Conservation (phyloP, 1,140 invertebrate species). For the Listronotus bonariensis region DNA sequence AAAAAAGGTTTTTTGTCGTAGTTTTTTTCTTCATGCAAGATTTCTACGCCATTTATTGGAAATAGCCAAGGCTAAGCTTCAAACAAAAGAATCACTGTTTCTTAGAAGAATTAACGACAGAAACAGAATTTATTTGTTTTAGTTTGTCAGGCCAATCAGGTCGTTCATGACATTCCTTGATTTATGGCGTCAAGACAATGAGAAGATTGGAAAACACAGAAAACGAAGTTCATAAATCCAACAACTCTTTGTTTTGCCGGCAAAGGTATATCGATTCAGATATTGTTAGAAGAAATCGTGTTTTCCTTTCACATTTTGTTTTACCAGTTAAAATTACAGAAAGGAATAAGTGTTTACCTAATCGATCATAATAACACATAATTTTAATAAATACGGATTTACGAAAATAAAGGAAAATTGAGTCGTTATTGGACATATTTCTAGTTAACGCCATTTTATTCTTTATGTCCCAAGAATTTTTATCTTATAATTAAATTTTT, state of each 20-base stretch:
- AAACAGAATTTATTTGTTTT: slow-evolving; percentile 27
- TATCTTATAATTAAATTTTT: no score
- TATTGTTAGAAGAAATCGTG: slow-evolving; percentile 20
- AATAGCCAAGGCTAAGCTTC: slow-evolving; percentile 13
- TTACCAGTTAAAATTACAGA: background rate
- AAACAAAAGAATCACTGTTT: slow-evolving; percentile 12
- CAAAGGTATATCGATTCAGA: slow-evolving; percentile 9
- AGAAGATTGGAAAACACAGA: slow-evolving; percentile 13
- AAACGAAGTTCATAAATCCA: slow-evolving; percentile 23
- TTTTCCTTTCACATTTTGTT: slow-evolving; percentile 22
- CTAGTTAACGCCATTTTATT: no score
- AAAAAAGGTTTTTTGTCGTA: no score
- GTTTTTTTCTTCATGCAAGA: no score
- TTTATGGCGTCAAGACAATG: slow-evolving; percentile 20
- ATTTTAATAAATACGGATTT: no score
- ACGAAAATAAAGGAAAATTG: no score
- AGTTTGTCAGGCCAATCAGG: slow-evolving; percentile 29
- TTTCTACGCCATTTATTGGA: slow-evolving; percentile 15
- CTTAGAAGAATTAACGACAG: slow-evolving; percentile 18
- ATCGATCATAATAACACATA: no score
- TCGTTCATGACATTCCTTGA: slow-evolving; percentile 20
- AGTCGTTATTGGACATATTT: no score
- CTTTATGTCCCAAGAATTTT: no score
- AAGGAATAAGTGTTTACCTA: slow-evolving; percentile 2
- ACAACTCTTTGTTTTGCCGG: slow-evolving; percentile 6